These are phyloP conservation scores for Archilochus colubris DNA, from an alignment of 2,113 vertebrate genomes.

Conservation along the genomic window DNA sequence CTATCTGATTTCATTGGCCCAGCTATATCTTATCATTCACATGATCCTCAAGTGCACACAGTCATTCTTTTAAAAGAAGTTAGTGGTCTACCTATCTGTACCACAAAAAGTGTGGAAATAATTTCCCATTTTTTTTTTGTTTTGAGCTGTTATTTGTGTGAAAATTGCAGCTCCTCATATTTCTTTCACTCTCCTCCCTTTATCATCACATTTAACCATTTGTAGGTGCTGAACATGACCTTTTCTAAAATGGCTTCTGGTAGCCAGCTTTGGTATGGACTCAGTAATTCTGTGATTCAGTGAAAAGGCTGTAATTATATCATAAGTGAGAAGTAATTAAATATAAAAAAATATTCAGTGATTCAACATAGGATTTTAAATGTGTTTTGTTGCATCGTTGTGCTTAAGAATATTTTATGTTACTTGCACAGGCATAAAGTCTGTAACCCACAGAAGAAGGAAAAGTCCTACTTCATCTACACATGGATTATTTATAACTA, in stretches of 20 bases:
- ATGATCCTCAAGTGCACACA: rapidly evolving
- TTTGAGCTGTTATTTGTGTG: not conserved
- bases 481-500: conserved; percentile 61
- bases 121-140: not conserved
- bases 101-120: not conserved
- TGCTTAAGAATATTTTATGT: conserved; percentile 1
- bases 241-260: not conserved
- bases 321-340: not conserved
- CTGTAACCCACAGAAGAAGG: conserved; percentile 29
- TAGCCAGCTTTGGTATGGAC: not conserved
- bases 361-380: conserved; percentile 14
- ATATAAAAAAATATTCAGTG: not conserved
- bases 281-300: not conserved
- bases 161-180: not conserved
- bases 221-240: not conserved
- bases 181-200: not conserved
- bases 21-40: not conserved
- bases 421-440: not conserved
- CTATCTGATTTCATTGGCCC: not conserved
- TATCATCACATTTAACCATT: not conserved
- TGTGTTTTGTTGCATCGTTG: conserved; percentile 22
- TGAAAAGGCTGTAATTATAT: not conserved
- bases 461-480: conserved; percentile 48
- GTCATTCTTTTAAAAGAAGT: not conserved
- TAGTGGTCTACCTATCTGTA: not conserved